Evolutionary conservation across 2,888 invertebrate species (phyloP).

Genomic region (Drosophila maculinotata): DNA sequence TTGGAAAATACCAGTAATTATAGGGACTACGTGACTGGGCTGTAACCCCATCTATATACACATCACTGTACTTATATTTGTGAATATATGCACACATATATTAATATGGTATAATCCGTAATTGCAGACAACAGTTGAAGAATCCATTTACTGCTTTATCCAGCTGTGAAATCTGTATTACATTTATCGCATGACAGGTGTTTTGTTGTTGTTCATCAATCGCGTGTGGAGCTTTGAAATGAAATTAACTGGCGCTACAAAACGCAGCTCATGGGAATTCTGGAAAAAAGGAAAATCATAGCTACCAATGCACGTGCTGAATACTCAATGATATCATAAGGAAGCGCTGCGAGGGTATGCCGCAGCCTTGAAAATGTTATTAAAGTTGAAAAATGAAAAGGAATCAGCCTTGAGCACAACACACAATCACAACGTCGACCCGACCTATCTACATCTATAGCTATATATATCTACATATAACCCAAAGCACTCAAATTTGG

Average conservation of each 20-base stretch:
- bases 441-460: too few relatives aligned
- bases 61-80: not conserved
- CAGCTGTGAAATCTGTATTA: conserved; percentile 43
- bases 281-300: not conserved
- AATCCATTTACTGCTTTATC: conserved; percentile 9
- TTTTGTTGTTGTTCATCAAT: not conserved
- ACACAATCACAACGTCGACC: not conserved
- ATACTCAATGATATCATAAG: conserved; percentile 16
- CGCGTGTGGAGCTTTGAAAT: conserved; percentile 25
- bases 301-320: conserved; percentile 9
- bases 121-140: conserved; percentile 1
- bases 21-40: conserved; percentile 32
- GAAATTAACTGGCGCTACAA: not conserved
- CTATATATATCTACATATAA: too few relatives aligned
- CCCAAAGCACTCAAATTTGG: not conserved
- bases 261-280: not conserved
- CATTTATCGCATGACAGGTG: conserved; percentile 27
- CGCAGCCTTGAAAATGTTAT: conserved; percentile 20
- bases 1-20: conserved; percentile 59
- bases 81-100: not conserved
- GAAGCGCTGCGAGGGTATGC: conserved; percentile 4
- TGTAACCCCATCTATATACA: not conserved
- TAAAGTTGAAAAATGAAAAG: not conserved
- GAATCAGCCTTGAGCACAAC: not conserved
- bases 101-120: conserved; percentile 7